These are phyloP conservation scores for Ganaspis brasiliensis DNA, from an alignment of 2,888 invertebrate species.

Conservation along the genomic window DNA sequence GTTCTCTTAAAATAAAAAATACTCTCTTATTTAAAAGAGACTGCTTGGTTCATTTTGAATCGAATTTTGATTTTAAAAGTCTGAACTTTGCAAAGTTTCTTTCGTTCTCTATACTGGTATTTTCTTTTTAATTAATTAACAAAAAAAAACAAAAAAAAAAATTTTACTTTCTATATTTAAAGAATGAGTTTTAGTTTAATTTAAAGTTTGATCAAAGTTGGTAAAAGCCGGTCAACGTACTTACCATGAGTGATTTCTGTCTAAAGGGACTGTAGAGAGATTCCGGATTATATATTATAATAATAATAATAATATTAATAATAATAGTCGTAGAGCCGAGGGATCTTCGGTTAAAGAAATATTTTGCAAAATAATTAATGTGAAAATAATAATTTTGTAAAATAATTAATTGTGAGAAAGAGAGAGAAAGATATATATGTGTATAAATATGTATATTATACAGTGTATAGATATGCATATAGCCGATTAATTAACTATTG, in stretches of 20 bases:
- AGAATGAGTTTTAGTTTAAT: no score
- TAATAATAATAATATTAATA: no score
- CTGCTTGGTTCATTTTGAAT: slow-evolving; percentile 16
- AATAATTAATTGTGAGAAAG: slow-evolving; percentile 72
- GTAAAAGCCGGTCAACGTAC: slow-evolving; percentile 73
- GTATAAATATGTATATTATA: slow-evolving; percentile 65
- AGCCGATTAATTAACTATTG: slow-evolving; percentile 54
- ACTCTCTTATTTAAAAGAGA: slow-evolving; percentile 33
- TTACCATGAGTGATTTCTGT: slow-evolving; percentile 71
- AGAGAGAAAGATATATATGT: slow-evolving; percentile 59
- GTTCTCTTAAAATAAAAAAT: slow-evolving; percentile 14
- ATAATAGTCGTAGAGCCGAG: slow-evolving; percentile 71
- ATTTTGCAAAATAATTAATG: slow-evolving; percentile 74
- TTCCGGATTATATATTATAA: slow-evolving; percentile 74
- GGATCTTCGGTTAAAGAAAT: slow-evolving; percentile 70
- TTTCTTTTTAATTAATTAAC: slow-evolving; percentile 33
- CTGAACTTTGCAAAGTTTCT: slow-evolving; percentile 33
- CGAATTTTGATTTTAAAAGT: slow-evolving; percentile 2
- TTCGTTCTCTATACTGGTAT: slow-evolving; percentile 39
- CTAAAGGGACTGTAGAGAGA: slow-evolving; percentile 69
- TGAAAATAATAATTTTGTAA: slow-evolving; percentile 75
- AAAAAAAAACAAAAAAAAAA: no score
- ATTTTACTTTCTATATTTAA: slow-evolving; percentile 20
- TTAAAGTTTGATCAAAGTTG: neutral
- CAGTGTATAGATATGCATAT: slow-evolving; percentile 58